Evolutionary conservation across 2,888 invertebrate genomes (phyloP).

Genomic region (Miltochrista miniata): DNA sequence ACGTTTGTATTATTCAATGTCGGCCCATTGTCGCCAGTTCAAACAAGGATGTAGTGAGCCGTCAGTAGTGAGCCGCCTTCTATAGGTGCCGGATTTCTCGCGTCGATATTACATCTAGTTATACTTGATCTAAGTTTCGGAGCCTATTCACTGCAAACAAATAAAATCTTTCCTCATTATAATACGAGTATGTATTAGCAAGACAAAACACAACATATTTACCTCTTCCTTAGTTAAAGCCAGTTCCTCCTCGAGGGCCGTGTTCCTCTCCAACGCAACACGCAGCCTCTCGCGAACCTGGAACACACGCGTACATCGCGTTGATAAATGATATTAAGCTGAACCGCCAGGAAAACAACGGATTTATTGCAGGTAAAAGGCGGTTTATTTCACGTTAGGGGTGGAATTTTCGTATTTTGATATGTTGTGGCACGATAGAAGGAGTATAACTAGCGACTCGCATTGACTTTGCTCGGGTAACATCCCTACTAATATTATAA

Average conservation of each 20-base stretch:
- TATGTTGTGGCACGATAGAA: not conserved
- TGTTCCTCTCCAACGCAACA: slow-evolving; percentile 97
- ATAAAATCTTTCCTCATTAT: no score
- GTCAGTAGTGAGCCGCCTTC: no score
- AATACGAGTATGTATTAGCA: not conserved
- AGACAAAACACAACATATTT: slow-evolving; percentile 47
- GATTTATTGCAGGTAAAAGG: not conserved
- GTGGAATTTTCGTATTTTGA: not conserved
- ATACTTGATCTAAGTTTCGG: no score
- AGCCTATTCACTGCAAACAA: no score
- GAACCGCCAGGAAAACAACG: slow-evolving; percentile 1
- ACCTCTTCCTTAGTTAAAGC: slow-evolving; percentile 98
- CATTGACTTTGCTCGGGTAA: no score
- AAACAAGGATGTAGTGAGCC: no score
- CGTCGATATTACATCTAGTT: no score
- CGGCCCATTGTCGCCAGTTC: no score
- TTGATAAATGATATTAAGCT: slow-evolving; percentile 1
- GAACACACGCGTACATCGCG: slow-evolving; percentile 33
- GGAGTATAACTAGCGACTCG: no score
- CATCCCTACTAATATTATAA: no score
- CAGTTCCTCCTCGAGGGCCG: slow-evolving; percentile 97
- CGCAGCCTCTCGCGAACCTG: slow-evolving; percentile 98
- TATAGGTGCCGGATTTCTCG: no score
- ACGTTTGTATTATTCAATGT: no score
- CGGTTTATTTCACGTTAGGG: not conserved